phyloP scores from a whole-genome alignment of 1,140 invertebrate species.

The Phymastichus coffea region DNA sequence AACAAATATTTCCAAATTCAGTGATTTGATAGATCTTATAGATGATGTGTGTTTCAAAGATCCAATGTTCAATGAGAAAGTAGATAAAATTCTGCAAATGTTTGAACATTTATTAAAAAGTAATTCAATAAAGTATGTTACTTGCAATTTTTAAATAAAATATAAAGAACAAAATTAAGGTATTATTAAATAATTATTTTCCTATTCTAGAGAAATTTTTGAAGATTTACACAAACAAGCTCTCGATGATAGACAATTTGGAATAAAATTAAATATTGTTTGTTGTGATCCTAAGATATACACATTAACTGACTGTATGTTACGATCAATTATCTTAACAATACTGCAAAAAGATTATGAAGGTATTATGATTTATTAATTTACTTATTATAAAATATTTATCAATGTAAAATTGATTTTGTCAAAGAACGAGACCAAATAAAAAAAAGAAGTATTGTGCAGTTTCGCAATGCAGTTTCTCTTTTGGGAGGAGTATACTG shows the following conservation, averaged over 20 bases:
- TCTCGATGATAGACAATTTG: constrained; percentile 28
- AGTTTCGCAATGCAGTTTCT: constrained; percentile 26
- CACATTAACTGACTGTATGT: constrained; percentile 16
- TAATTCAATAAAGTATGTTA: constrained; percentile 17
- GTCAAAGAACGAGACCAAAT: constrained; percentile 29
- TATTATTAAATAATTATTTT: neutral
- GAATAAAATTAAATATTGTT: constrained; percentile 24
- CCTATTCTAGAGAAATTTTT: constrained; percentile 22
- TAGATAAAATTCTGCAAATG: constrained; percentile 13
- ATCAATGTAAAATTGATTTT: constrained; percentile 8
- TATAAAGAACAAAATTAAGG: neutral
- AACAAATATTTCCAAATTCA: neutral
- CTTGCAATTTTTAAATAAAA: neutral
- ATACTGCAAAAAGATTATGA: constrained; percentile 30
- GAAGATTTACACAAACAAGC: constrained; percentile 29
- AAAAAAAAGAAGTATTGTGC: constrained; percentile 10
- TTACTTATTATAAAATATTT: too few relatives aligned
- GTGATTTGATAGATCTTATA: constrained; percentile 13
- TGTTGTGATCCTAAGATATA: constrained; percentile 22
- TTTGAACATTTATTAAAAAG: constrained; percentile 10
- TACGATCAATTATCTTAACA: constrained; percentile 5
- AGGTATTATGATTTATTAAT: constrained; percentile 12
- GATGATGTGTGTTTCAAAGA: constrained; percentile 1
- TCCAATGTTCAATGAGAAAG: neutral
- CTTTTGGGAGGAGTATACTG: constrained; percentile 30